Base-by-base conservation (phyloP, 2,888 invertebrate genomes). In the Hyles lineata region DNA sequence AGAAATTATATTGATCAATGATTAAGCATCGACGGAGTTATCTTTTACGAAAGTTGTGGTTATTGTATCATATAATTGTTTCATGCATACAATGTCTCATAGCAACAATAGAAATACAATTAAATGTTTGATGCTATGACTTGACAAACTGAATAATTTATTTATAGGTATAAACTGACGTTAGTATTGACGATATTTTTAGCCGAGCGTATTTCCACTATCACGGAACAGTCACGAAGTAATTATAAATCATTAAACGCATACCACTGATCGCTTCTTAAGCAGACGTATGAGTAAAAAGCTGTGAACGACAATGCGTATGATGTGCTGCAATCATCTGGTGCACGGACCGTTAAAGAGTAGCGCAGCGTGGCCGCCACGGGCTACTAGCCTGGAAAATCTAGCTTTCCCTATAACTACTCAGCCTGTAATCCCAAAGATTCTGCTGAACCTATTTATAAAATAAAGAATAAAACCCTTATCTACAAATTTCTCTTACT, bases 301-400 rank as follows among this genome's bases (percentile, higher is more conserved):
- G 58, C 55, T 72, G 58, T 23, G 63, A 72, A 58, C 62, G 71
- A 67, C 72, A 67, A 35, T 72, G 71, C 71, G 62, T 50, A 73
- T 73, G 29, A 55, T 71, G 29, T 78, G 80, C 78, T 77, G 83
- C 82, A 86, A 90, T 89, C 89, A 90, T 84, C 81, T 86, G 83
- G 87, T 83, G 87, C 89, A 89, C 76, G 81, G 83, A 88, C 85
- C 89, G 90, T 89, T 86, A 84, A 82, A 82, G 86, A 85, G 85
- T 83, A 88, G 84, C 85, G 88, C 86, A 89, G 89, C 87, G 87
- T 88, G 81, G 85, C 87, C 81, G 90, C 89, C 83, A 86, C 90
- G 90, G 90, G 81, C 91, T 88, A 88, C 83, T 89, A 87, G 91
- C 85, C 87, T 87, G 90, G 91, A 89, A 90, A 90, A 90, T 85